Evolutionary conservation across 2,797 vertebrate genomes (phyloP), one percentile per base, ranked within the genome.

Genomic region (Sardinella longiceps): DNA sequence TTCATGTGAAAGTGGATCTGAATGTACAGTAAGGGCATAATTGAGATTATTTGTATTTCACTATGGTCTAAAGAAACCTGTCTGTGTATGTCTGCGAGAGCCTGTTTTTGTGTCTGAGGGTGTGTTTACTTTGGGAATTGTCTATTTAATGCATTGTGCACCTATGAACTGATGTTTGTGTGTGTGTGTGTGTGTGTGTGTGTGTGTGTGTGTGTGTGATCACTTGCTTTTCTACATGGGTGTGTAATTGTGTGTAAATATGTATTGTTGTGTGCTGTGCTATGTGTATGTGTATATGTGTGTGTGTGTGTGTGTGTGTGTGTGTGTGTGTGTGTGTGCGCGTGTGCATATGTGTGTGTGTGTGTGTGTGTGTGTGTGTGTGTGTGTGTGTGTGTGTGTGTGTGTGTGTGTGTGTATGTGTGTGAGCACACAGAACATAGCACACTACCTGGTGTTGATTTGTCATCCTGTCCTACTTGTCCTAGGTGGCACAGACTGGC

Each of bases 401-500:
- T 66, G 0, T 66, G n/a, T 66, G 63, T 66, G 63, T 66, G 63
- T 70, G 11, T 33, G 2, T 18, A 1, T 28, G 58, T 63, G 4
- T 63, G 58, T 37, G 12, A 45, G 46, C 12, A 48, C 46, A 14
- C 3, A 50, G 48, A 50, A 14, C 2, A 50, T 50, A 50, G 30
- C 23, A 23, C 5, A 56, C 30, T 58, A 20, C 10, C 37, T 53
- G 33, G 5, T 2, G 53, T 46, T 84, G 63, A 83, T 56, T 63
- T 83, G 39, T 81, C n/a, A n/a, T n/a, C 14, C 39, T 83, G 43
- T 88, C 2, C 84, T 56, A 1, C 53, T 81, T 84, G 0, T 92
- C n/a, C 14, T 23, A 99, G 98, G 93, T 99, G 98, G 98, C 98
- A 99, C 92, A 92, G 98, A n/a, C 88, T 99, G 28, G 98, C 97